Evolutionary conservation across 2,797 vertebrate genomes (phyloP).

Genomic region (Luscinia luscinia): DNA sequence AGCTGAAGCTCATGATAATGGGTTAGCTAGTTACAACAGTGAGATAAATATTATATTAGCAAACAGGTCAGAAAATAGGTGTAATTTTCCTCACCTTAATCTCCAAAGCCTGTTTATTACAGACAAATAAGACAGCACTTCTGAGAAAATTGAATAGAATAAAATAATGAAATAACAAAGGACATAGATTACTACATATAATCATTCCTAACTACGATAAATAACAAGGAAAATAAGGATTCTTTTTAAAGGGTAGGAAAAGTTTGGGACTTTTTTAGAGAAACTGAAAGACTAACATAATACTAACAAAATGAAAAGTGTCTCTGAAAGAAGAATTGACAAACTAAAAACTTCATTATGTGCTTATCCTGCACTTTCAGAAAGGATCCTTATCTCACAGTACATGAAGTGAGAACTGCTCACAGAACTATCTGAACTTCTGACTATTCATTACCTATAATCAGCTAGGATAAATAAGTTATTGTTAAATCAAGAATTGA

Average conservation of each 20-base stretch:
- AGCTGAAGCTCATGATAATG: constrained; percentile 16
- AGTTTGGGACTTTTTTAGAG: background rate
- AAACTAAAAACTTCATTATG: background rate
- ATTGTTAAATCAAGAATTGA: background rate
- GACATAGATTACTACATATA: background rate
- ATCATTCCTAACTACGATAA: background rate
- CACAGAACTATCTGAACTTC: constrained; percentile 31
- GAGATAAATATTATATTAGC: background rate
- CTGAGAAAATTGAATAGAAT: background rate
- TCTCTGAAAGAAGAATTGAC: background rate
- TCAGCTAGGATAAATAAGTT: background rate
- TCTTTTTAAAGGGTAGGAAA: background rate
- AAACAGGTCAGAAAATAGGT: constrained; percentile 16
- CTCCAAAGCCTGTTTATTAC: background rate
- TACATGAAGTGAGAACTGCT: constrained; percentile 47
- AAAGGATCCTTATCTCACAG: constrained; percentile 37
- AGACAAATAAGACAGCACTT: background rate
- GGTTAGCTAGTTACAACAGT: background rate
- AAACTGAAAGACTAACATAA: background rate
- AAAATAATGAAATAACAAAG: background rate
- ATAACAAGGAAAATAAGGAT: background rate
- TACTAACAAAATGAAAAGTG: background rate
- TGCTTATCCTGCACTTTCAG: background rate
- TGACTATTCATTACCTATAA: constrained; percentile 28
- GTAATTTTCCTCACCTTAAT: background rate